Base-by-base conservation (phyloP, 1,140 invertebrate species). In the Magallana angulata region DNA sequence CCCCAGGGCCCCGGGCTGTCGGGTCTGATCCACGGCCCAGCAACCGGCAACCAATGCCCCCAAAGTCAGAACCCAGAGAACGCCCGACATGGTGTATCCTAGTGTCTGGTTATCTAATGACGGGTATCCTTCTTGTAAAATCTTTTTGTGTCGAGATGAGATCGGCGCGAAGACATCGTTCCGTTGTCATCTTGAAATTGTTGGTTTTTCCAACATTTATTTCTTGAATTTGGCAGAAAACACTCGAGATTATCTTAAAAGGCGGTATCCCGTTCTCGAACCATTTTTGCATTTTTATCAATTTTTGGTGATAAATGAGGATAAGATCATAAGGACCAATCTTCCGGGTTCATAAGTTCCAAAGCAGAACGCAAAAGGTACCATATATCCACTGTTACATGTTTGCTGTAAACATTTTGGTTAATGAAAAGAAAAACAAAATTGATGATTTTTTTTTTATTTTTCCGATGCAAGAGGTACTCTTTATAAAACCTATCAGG, bases 21-120 rank as follows among this genome's bases (percentile, higher is more conserved):
- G 18, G 1, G 92, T 93, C 11, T 83, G 82, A 82, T 91, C 91
- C 7, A 83, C 30, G 14, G 36, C 76, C 68, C 12, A 86, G 56
- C 71, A 86, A 14, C 48, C 16, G 2, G 57, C 48, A 57, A 82
- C 36, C 12, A 16, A 36, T 82, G n/a, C 14, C 14, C 18, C 56
- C 12, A 82, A 8, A 24, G 16, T 24, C 36, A 82, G 81, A 82
- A 16, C 7, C 18, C 16, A 11, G 9, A 57, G 14, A 14, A 82
- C 48, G 57, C 48, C 48, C 81, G 81, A 57, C 81, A 82, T 82
- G 57, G 3, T 58, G 48, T 56, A 82, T 16, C 57, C 12, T 12
- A 16, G 18, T 36, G 6, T 82, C 48, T 18, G 18, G 9, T n/a
- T 82, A 82, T 58, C 81, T 82, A 16, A 7, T 16, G 8, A 6